Base-by-base conservation (phyloP, 2,888 invertebrate genomes). In the Dione juno region DNA sequence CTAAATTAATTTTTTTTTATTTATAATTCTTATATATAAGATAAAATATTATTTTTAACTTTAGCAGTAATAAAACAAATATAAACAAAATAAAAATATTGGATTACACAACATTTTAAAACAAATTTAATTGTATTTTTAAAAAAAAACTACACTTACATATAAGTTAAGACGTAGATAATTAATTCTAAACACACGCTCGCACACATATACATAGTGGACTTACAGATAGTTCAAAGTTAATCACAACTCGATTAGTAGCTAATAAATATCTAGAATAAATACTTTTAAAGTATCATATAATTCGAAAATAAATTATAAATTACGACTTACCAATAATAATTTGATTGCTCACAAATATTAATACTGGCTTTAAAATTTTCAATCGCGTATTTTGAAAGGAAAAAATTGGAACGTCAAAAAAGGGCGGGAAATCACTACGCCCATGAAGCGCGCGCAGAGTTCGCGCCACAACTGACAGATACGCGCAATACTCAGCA, bases 381-480 rank as follows among this genome's bases (percentile, higher is more conserved):
- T 69, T 52, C 45, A 50, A 65, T 64, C 64, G 72, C 74, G 73
- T 66, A 59, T 72, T 72, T 69, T 28, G 61, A 70, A 73, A 75
- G 71, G 71, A 64, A 58, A 71, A 64, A 69, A 45, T 10, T 52
- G 7, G 35, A 53, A 70, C 41, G 53, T 70, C 61, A 66, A 69
- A 65, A 74, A 82, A 80, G 76, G 77, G 79, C 80, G 81, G 78
- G 70, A 75, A 75, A 74, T 73, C 65, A 67, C 65, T 73, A 74
- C 78, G 75, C 70, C 77, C 84, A 78, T 77, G 79, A 65, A 79
- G 81, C 82, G 77, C 79, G 80, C 83, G 82, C 87, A 80, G 80
- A 82, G 86, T 84, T 84, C 86, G 85, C 87, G 85, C 85, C 82
- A 81, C 84, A 77, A 88, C 88, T 88, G 88, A 87, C 84, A 84